Evolutionary conservation across 2,888 invertebrate genomes (phyloP).

Genomic region (Automeris io): DNA sequence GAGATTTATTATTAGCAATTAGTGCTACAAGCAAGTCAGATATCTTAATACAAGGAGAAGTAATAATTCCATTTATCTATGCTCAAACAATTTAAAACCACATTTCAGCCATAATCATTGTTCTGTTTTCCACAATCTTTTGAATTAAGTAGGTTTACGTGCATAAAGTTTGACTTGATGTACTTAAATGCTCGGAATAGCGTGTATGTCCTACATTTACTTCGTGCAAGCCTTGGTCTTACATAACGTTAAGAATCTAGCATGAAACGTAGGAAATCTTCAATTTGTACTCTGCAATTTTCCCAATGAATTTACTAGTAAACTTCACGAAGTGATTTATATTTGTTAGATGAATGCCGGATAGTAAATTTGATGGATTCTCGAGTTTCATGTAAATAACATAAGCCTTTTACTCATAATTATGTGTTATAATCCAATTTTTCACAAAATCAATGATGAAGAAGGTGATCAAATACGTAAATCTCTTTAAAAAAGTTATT

Average conservation of each 20-base stretch:
- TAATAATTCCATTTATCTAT: no score
- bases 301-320: constrained; percentile 16
- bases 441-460: no score
- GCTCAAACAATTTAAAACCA: no score
- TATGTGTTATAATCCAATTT: no score
- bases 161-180: not conserved
- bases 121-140: not conserved
- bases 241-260: constrained; percentile 19
- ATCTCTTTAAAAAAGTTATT: no score
- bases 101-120: not conserved
- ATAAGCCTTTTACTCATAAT: no score
- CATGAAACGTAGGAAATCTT: constrained; percentile 19
- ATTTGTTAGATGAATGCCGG: not conserved
- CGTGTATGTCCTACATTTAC: constrained; percentile 33
- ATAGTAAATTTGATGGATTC: no score
- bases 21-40: no score
- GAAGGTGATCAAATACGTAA: no score
- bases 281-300: constrained; percentile 22
- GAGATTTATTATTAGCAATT: no score
- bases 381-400: no score
- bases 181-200: constrained; percentile 18
- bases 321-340: constrained; percentile 7
- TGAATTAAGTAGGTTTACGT: not conserved
- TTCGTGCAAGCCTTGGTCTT: constrained; percentile 22
- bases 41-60: no score